Percentiles rank a stretch among this genome's conserved stretches.
These are phyloP conservation scores for Meandrina meandrites DNA, from an alignment of 92 coral and sea anemone genomes.

Conservation along the genomic window DNA sequence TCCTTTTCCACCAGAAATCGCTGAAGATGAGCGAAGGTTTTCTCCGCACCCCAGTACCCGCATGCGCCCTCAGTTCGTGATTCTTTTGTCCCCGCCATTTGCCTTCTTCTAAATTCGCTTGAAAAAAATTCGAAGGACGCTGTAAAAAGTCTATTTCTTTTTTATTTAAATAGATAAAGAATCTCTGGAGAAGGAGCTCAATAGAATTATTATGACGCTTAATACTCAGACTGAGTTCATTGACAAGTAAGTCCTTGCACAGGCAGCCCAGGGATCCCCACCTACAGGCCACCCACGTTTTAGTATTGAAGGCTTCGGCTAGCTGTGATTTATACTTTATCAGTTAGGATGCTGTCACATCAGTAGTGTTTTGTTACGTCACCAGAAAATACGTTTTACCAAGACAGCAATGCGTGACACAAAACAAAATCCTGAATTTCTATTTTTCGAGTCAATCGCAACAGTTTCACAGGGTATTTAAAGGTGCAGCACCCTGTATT, in stretches of 20 bases:
- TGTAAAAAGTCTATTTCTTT: background rate
- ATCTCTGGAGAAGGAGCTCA: conserved; percentile 74
- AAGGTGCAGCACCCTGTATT: too few species aligned
- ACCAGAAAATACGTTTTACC: background rate
- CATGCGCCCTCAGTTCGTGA: background rate
- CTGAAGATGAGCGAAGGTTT: background rate
- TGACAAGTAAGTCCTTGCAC: conserved; percentile 62
- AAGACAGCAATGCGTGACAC: background rate
- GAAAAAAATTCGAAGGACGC: background rate
- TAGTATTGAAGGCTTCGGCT: background rate
- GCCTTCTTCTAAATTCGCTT: background rate
- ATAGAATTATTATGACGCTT: conserved; percentile 69
- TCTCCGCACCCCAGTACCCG: background rate
- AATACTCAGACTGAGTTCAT: conserved; percentile 80
- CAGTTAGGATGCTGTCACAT: background rate
- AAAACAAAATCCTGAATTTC: background rate
- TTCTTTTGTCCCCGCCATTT: background rate
- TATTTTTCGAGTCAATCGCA: too few species aligned
- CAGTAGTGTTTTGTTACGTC: background rate
- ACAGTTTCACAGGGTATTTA: too few species aligned
- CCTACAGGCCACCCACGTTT: background rate
- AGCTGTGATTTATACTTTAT: background rate
- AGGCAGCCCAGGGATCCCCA: background rate
- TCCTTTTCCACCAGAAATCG: too few species aligned
- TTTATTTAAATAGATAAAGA: conserved; percentile 57